Evolutionary conservation across 2,888 invertebrate genomes (phyloP).

Genomic region (Drosophila yooni): DNA sequence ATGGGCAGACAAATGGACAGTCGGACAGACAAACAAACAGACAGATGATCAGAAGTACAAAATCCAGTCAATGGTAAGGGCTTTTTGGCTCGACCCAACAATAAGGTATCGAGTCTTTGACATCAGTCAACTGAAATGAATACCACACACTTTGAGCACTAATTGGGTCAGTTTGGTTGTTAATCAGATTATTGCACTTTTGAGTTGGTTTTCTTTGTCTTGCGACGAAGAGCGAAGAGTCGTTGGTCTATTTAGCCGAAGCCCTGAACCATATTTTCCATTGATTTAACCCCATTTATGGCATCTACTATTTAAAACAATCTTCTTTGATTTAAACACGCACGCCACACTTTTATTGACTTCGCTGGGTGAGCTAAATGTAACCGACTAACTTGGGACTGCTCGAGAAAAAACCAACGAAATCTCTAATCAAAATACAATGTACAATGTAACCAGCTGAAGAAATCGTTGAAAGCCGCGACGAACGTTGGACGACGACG

Average conservation of each 20-base stretch:
- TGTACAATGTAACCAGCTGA: conserved; percentile 57
- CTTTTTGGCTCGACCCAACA: not conserved
- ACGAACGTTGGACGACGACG: conserved; percentile 2
- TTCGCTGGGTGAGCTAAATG: conserved; percentile 33
- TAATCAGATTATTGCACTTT: conserved; percentile 63
- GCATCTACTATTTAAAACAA: conserved; percentile 30
- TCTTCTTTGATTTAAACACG: conserved; percentile 32
- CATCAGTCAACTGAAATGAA: conserved; percentile 1
- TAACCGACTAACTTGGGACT: conserved; percentile 46
- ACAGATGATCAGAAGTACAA: not conserved
- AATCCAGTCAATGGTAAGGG: conserved; percentile 12
- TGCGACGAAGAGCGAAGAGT: conserved; percentile 27
- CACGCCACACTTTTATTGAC: conserved; percentile 31
- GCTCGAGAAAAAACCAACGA: conserved; percentile 36
- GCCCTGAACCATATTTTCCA: conserved; percentile 62
- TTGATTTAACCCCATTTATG: conserved; percentile 42
- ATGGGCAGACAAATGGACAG: conserved; percentile 7
- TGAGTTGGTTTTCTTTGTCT: conserved; percentile 49
- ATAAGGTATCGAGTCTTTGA: not conserved
- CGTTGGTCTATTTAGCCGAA: conserved; percentile 54
- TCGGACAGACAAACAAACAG: conserved; percentile 7
- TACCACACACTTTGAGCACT: conserved; percentile 2
- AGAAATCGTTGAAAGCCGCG: conserved; percentile 65
- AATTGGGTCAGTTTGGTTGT: conserved; percentile 31
- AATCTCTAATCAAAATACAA: conserved; percentile 64